phyloP scores from a whole-genome alignment of 2,888 invertebrate genomes.

The Spodoptera littoralis region DNA sequence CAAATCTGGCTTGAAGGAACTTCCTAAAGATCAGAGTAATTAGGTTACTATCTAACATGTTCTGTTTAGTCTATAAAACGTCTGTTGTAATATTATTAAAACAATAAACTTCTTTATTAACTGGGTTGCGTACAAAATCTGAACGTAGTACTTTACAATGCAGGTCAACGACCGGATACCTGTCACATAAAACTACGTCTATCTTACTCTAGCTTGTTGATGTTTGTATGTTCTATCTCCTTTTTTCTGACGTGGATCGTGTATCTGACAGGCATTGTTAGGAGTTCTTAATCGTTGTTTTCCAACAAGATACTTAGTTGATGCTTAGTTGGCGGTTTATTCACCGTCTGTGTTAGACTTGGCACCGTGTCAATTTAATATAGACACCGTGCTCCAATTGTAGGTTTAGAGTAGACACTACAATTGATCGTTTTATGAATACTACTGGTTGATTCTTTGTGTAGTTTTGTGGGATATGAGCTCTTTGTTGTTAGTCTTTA shows the following conservation, averaged over 20 bases:
- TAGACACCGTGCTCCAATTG: slow-evolving; percentile 29
- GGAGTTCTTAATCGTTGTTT: slow-evolving; percentile 62
- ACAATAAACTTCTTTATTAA: slow-evolving; percentile 46
- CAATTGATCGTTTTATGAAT: slow-evolving; percentile 19
- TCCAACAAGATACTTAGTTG: slow-evolving; percentile 62
- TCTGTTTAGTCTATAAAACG: slow-evolving; percentile 45
- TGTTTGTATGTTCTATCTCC: slow-evolving; percentile 49
- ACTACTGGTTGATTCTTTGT: slow-evolving; percentile 19
- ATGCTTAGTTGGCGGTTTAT: slow-evolving; percentile 52
- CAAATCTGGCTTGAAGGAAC: slow-evolving; percentile 8
- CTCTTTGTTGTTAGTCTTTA: no score
- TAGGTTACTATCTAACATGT: slow-evolving; percentile 29
- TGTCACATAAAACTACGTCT: slow-evolving; percentile 60
- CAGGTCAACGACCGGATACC: slow-evolving; percentile 66
- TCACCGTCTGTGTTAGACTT: slow-evolving; percentile 40
- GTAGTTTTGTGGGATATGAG: slow-evolving; percentile 1
- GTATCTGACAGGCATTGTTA: slow-evolving; percentile 64
- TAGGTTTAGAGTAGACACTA: slow-evolving; percentile 15
- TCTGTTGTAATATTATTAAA: slow-evolving; percentile 46
- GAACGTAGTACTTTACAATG: slow-evolving; percentile 50
- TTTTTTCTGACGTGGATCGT: slow-evolving; percentile 54
- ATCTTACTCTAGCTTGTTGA: slow-evolving; percentile 46
- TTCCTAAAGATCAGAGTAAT: slow-evolving; percentile 24
- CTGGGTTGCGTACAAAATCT: slow-evolving; percentile 52
- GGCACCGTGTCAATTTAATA: slow-evolving; percentile 51